Evolutionary conservation across 2,797 vertebrate species (phyloP).

Genomic region (Spatula clypeata): DNA sequence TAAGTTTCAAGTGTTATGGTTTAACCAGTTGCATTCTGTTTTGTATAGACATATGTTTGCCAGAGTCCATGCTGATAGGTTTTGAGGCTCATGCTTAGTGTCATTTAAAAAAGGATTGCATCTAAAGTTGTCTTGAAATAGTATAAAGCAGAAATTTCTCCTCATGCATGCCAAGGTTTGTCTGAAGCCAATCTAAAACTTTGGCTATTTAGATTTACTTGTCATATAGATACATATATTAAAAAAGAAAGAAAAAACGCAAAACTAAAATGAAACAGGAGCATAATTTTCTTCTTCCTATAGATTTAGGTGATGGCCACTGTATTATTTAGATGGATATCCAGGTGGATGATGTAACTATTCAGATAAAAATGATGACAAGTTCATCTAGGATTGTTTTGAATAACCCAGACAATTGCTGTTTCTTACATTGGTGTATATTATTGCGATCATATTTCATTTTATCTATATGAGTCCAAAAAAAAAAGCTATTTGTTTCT

Average conservation of each 20-base stretch:
- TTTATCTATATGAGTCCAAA: neutral
- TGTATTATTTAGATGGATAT: neutral
- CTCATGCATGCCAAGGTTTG: neutral
- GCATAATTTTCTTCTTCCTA: neutral
- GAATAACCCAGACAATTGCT: fast-evolving
- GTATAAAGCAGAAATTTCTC: neutral
- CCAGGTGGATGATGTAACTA: neutral
- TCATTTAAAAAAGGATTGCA: neutral
- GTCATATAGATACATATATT: neutral
- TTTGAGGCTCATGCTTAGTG: neutral
- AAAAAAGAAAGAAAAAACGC: neutral
- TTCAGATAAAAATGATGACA: neutral
- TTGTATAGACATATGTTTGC: neutral
- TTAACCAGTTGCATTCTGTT: neutral
- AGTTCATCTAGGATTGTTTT: neutral
- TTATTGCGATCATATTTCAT: neutral
- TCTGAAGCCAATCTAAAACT: neutral
- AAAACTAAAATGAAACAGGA: neutral
- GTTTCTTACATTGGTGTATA: neutral
- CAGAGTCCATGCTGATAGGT: fast-evolving
- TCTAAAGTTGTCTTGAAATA: neutral
- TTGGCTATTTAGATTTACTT: neutral
- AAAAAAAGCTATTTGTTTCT: neutral
- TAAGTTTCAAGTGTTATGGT: neutral
- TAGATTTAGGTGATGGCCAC: neutral